phyloP scores from a whole-genome alignment of 2,113 vertebrate genomes.

The Naja naja region DNA sequence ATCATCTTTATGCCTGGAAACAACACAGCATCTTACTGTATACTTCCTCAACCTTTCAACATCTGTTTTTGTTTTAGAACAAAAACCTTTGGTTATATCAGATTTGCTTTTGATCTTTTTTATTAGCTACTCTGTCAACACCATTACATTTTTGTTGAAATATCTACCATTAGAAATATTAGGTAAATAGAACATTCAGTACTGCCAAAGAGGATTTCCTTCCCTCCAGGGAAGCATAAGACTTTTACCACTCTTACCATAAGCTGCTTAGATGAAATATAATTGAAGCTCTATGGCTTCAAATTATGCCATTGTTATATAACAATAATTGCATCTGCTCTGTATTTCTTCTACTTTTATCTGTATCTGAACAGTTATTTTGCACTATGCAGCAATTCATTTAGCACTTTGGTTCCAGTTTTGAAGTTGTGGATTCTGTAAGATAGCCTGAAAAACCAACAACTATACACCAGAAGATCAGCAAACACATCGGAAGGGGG shows the following conservation, averaged over 20 bases:
- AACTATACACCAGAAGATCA: not conserved
- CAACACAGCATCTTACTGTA: too few species aligned
- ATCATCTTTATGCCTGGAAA: not conserved
- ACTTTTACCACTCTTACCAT: not conserved
- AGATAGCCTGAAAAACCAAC: not conserved
- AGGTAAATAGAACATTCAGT: not conserved
- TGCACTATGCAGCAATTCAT: not conserved
- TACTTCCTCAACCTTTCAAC: not conserved
- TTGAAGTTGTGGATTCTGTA: not conserved
- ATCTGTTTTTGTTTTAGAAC: not conserved
- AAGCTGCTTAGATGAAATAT: conserved; percentile 6
- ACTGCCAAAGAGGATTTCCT: not conserved
- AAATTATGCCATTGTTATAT: not conserved
- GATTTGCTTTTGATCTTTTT: not conserved
- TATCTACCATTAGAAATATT: not conserved
- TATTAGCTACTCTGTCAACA: not conserved
- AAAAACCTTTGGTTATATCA: not conserved
- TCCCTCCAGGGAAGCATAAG: not conserved
- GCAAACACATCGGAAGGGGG: not conserved
- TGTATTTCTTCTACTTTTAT: not conserved
- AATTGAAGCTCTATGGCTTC: not conserved
- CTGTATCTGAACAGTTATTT: not conserved
- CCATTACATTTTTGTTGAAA: not conserved
- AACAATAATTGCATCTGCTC: not conserved
- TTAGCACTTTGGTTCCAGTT: not conserved